phyloP scores from a whole-genome alignment of 2,113 vertebrate species.

The Aptenodytes patagonicus region DNA sequence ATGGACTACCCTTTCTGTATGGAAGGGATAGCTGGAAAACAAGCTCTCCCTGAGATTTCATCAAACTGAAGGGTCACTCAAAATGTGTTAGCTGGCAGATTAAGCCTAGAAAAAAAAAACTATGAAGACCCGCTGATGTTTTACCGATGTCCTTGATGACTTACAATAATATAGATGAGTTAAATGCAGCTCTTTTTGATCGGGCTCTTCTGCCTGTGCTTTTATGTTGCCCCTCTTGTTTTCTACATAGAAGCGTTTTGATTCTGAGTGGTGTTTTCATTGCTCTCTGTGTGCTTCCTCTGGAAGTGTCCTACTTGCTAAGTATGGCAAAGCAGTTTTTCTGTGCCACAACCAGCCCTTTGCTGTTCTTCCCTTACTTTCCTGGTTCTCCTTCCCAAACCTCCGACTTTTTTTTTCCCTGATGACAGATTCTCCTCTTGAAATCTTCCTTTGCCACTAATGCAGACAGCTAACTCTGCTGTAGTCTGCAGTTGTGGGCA shows the following conservation, averaged over 20 bases:
- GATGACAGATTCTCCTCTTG: neutral
- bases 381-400: neutral
- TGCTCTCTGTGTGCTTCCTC: neutral
- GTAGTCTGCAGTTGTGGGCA: neutral
- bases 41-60: neutral
- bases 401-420: neutral
- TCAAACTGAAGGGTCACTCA: neutral
- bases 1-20: neutral
- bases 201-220: neutral
- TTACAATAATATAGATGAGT: rapidly evolving
- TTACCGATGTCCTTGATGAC: neutral
- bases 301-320: neutral
- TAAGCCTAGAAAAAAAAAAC: neutral
- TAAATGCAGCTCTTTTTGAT: neutral
- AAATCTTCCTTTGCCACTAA: neutral
- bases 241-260: neutral
- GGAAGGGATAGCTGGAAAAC: neutral
- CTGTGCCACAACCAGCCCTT: neutral
- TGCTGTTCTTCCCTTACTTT: neutral
- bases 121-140: neutral
- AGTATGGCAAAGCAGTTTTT: neutral
- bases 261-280: neutral
- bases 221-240: neutral
- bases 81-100: neutral
- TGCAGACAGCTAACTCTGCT: neutral